Conservation (phyloP, 2,797 vertebrate genomes). For the Semotilus atromaculatus region DNA sequence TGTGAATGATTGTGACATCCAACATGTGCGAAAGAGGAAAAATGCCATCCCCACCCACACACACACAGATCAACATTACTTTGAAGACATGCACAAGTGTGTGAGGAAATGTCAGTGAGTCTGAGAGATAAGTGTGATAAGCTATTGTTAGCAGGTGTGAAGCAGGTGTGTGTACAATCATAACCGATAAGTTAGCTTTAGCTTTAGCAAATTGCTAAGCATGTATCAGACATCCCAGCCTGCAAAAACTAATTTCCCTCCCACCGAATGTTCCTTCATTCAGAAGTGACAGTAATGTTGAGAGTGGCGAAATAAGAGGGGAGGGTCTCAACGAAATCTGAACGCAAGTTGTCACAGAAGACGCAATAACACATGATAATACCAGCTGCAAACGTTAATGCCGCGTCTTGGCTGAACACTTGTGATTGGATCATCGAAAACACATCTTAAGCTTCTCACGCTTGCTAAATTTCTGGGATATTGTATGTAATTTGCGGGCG, state of each 20-base stretch:
- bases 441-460: too few relatives aligned
- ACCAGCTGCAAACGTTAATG: too few relatives aligned
- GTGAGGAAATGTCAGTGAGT: not conserved
- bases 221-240: not conserved
- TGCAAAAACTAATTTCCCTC: not conserved
- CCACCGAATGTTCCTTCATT: too few relatives aligned
- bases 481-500: too few relatives aligned
- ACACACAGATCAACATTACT: not conserved
- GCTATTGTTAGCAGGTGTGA: not conserved
- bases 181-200: not conserved
- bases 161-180: conserved; percentile 10
- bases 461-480: too few relatives aligned
- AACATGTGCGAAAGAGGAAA: not conserved
- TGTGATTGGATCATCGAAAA: too few relatives aligned
- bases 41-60: conserved; percentile 55
- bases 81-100: not conserved
- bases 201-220: not conserved
- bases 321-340: too few relatives aligned
- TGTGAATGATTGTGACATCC: conserved; percentile 39
- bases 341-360: too few relatives aligned
- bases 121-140: conserved; percentile 26
- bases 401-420: too few relatives aligned
- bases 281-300: not conserved
- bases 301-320: not conserved
- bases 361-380: too few relatives aligned